Evolutionary conservation across 2,797 vertebrate genomes (phyloP).

Genomic region (Sebastes reedi): DNA sequence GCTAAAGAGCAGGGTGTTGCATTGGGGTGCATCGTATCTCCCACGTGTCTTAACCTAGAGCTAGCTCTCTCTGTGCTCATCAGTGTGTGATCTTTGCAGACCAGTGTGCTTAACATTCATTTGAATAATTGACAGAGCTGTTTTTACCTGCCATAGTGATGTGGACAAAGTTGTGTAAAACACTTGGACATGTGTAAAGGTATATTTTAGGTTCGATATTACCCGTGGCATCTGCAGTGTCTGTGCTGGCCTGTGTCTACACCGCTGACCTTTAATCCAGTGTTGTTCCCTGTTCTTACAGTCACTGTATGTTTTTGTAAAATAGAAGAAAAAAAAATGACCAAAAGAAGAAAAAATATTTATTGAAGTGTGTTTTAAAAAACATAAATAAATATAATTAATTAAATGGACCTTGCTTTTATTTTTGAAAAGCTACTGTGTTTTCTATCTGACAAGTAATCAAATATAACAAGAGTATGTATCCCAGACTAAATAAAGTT

Average conservation of each 20-base stretch:
- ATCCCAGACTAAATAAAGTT: constrained; percentile 82
- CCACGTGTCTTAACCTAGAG: constrained; percentile 64
- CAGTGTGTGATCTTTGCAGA: constrained; percentile 52
- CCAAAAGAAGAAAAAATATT: constrained; percentile 77
- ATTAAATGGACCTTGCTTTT: constrained; percentile 91
- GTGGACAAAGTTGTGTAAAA: constrained; percentile 56
- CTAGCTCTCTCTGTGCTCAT: constrained; percentile 56
- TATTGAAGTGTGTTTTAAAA: constrained; percentile 85
- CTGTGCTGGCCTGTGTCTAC: constrained; percentile 45
- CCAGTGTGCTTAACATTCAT: constrained; percentile 32
- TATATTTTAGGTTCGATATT: constrained; percentile 45
- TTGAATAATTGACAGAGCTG: constrained; percentile 16
- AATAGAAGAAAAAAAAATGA: constrained; percentile 49
- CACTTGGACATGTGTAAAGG: constrained; percentile 42
- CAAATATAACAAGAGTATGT: constrained; percentile 83
- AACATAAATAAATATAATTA: constrained; percentile 67
- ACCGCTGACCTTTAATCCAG: constrained; percentile 65
- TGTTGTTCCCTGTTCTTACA: constrained; percentile 61
- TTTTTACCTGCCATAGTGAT: constrained; percentile 51
- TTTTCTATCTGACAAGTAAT: constrained; percentile 93
- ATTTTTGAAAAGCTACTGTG: constrained; percentile 95
- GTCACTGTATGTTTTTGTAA: constrained; percentile 74
- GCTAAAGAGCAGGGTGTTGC: constrained; percentile 17
- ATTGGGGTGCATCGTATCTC: neutral
- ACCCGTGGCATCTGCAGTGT: constrained; percentile 57